A percentile compares a stretch with the other conserved stretches of the same genome.
Conservation (phyloP, 2,888 invertebrate species). For the Pristionchus maxplancki region DNA sequence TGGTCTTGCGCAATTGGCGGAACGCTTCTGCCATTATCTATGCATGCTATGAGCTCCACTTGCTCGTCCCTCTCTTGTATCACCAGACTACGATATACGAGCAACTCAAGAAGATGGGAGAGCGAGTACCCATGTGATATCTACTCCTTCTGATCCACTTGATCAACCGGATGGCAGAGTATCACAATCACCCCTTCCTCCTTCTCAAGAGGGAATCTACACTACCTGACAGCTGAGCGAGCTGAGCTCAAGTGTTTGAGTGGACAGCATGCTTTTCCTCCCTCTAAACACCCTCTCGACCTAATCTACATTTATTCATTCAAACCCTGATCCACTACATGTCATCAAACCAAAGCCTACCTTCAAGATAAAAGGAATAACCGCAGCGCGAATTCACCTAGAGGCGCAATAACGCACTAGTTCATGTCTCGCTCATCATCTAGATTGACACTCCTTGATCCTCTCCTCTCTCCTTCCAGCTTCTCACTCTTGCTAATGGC, state of each 20-base stretch:
- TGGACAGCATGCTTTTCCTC: slow-evolving; percentile 30
- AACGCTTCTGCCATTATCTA: background rate
- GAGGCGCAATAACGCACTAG: background rate
- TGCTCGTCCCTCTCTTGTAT: background rate
- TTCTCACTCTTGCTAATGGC: slow-evolving; percentile 27
- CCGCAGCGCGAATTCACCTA: background rate
- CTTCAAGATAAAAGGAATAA: background rate
- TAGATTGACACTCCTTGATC: slow-evolving; percentile 3
- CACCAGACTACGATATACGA: background rate
- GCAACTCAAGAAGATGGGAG: background rate
- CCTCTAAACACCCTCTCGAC: background rate
- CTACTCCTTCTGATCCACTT: slow-evolving; percentile 5
- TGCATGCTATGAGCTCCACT: background rate
- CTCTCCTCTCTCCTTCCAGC: background rate
- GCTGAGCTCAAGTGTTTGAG: background rate
- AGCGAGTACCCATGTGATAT: background rate
- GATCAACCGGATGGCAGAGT: slow-evolving; percentile 25
- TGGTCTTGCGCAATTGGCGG: slow-evolving; percentile 10
- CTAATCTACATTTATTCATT: background rate
- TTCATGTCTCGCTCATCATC: background rate
- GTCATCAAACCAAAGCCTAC: background rate
- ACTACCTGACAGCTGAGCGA: slow-evolving; percentile 30
- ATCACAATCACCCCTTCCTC: slow-evolving; percentile 27
- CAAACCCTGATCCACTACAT: background rate
- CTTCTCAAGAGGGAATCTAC: background rate